A percentile compares a stretch with the other conserved stretches of the same genome.
Evolutionary conservation across 2,797 vertebrate genomes (phyloP).

Genomic region (Telmatherina bonti): DNA sequence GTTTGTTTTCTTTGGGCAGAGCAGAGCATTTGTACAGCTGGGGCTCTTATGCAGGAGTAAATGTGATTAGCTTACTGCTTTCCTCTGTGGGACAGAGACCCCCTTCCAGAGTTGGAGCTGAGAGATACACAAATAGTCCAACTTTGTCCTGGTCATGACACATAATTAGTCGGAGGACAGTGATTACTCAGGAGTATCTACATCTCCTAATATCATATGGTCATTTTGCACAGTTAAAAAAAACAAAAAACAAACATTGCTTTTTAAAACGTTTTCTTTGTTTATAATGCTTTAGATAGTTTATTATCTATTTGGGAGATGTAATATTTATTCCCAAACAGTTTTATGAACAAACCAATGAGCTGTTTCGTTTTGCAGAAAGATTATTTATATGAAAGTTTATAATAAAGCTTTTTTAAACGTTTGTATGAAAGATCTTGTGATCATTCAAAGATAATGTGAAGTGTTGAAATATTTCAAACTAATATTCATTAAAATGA

Average conservation of each 20-base stretch:
- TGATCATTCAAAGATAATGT: too few relatives aligned
- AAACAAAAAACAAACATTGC: too few relatives aligned
- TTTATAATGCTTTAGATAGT: background rate
- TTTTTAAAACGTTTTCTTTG: background rate
- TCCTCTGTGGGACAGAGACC: slow-evolving; percentile 50
- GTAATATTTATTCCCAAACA: too few relatives aligned
- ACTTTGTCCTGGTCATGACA: slow-evolving; percentile 36
- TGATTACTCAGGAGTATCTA: slow-evolving; percentile 7
- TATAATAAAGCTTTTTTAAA: too few relatives aligned
- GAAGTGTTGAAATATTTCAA: background rate
- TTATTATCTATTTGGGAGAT: background rate
- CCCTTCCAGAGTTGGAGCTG: slow-evolving; percentile 48
- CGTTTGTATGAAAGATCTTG: too few relatives aligned
- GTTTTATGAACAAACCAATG: too few relatives aligned
- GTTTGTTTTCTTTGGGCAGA: slow-evolving; percentile 74
- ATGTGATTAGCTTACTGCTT: slow-evolving; percentile 75
- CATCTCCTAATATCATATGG: background rate
- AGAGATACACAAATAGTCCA: slow-evolving; percentile 66
- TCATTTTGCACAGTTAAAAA: background rate
- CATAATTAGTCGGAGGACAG: slow-evolving; percentile 22
- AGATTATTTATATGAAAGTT: too few relatives aligned
- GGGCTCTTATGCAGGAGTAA: slow-evolving; percentile 66
- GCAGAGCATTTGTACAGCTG: slow-evolving; percentile 78
- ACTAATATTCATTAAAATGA: too few relatives aligned
- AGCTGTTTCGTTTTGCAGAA: too few relatives aligned